phyloP scores from a whole-genome alignment of 1,140 invertebrate genomes.

The Chlorops oryzae region DNA sequence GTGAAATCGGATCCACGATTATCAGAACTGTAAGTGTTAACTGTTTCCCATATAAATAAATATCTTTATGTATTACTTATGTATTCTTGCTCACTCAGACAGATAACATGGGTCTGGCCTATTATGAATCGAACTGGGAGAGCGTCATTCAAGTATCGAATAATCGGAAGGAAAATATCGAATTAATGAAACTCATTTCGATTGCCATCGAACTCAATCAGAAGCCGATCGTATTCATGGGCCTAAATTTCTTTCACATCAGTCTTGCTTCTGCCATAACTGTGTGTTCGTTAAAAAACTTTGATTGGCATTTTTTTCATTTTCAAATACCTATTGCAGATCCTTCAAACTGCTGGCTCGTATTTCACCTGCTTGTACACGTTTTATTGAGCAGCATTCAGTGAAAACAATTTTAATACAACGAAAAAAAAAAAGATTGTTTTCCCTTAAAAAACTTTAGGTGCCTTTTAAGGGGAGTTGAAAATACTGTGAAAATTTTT shows the following conservation, averaged over 20 bases:
- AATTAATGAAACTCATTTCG: conserved; percentile 28
- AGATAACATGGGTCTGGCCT: conserved; percentile 26
- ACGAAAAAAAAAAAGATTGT: no score
- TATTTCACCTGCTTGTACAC: conserved; percentile 13
- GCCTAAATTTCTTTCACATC: conserved; percentile 34
- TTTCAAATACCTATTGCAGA: conserved; percentile 5
- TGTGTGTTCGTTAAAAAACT: no score
- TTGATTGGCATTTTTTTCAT: background rate
- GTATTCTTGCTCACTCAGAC: conserved; percentile 17
- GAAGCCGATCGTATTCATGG: conserved; percentile 31
- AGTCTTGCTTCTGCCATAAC: conserved; percentile 25
- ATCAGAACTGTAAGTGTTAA: conserved; percentile 7
- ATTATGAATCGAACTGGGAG: conserved; percentile 34
- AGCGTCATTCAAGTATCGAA: conserved; percentile 25
- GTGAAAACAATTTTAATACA: no score
- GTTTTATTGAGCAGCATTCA: conserved; percentile 9
- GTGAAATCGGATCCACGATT: conserved; percentile 5
- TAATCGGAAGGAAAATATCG: conserved; percentile 25
- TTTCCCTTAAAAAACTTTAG: no score
- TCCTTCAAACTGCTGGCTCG: conserved; percentile 7
- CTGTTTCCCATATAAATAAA: background rate
- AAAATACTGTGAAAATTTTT: no score
- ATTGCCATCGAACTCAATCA: conserved; percentile 33
- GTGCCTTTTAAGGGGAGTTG: no score
- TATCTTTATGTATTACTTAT: background rate